Conservation (phyloP, 2,113 vertebrate species). For the Hypomesus transpacificus region DNA sequence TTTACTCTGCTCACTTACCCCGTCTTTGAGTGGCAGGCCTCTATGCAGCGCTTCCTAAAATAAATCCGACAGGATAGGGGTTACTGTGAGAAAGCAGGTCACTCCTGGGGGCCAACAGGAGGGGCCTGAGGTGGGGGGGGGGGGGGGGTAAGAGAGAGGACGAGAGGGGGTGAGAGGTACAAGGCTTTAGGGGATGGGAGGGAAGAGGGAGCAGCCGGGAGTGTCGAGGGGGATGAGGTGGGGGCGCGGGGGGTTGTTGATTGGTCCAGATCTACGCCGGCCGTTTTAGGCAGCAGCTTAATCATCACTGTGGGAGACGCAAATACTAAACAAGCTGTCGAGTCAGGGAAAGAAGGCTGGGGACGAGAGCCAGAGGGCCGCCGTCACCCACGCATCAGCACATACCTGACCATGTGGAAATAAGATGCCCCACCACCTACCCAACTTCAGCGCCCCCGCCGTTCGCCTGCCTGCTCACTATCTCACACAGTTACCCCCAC, state of each 20-base stretch:
- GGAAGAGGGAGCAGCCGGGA: background rate
- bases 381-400: constrained; percentile 61
- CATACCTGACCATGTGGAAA: constrained; percentile 63
- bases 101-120: background rate
- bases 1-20: constrained; percentile 10
- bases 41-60: constrained; percentile 20
- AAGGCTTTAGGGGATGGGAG: background rate
- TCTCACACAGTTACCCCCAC: background rate
- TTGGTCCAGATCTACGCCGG: constrained; percentile 33
- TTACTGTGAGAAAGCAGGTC: constrained; percentile 4
- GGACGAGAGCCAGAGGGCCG: constrained; percentile 59
- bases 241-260: background rate
- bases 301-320: constrained; percentile 65
- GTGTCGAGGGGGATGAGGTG: background rate
- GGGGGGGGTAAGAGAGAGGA: background rate
- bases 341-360: constrained; percentile 62
- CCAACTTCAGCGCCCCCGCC: background rate
- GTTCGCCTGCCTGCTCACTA: background rate
- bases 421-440: constrained; percentile 28
- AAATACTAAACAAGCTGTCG: constrained; percentile 68
- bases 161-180: constrained; percentile 7
- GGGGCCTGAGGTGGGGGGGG: background rate
- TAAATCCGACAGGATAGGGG: constrained; percentile 12
- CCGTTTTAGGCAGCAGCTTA: constrained; percentile 65
- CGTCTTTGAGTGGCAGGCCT: constrained; percentile 7